These are phyloP conservation scores for Nyctereutes procyonoides DNA, from an alignment of 2,113 vertebrate genomes.

Conservation along the genomic window DNA sequence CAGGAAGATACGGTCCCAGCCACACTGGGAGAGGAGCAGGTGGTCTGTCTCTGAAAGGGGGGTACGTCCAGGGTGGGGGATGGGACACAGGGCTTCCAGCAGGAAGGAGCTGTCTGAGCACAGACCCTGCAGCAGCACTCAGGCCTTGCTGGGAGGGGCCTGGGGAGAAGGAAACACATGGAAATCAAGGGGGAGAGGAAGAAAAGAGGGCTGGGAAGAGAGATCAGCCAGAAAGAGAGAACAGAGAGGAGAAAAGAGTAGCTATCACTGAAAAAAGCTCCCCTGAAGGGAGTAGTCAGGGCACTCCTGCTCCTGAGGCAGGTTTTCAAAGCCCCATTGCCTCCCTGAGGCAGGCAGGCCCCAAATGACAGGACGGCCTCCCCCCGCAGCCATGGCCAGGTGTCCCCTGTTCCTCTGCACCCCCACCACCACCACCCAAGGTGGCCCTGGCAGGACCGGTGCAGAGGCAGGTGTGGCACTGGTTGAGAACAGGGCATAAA, in stretches of 20 bases:
- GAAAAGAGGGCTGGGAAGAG: not conserved
- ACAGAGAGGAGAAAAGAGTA: not conserved
- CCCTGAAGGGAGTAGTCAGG: too few species aligned
- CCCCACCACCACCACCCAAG: not conserved
- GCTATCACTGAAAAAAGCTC: not conserved
- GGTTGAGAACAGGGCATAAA: not conserved
- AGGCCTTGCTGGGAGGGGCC: not conserved
- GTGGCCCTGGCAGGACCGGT: not conserved
- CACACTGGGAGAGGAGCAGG: not conserved
- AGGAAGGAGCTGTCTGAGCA: not conserved
- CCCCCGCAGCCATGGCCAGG: not conserved
- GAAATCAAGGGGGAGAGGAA: not conserved
- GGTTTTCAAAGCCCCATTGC: not conserved
- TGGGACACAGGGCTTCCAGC: not conserved
- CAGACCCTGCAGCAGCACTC: not conserved
- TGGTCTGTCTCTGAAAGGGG: not conserved
- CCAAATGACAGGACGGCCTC: accelerated
- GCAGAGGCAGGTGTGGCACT: not conserved
- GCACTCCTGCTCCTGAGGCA: too few species aligned
- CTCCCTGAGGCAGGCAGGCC: not conserved
- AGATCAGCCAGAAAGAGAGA: not conserved
- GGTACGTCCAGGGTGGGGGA: not conserved
- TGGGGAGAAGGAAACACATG: not conserved
- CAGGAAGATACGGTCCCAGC: not conserved
- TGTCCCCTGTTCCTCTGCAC: not conserved